These are phyloP conservation scores for Petrocephalus schoutedeni DNA, from an alignment of 2,797 vertebrate genomes.

Conservation along the genomic window DNA sequence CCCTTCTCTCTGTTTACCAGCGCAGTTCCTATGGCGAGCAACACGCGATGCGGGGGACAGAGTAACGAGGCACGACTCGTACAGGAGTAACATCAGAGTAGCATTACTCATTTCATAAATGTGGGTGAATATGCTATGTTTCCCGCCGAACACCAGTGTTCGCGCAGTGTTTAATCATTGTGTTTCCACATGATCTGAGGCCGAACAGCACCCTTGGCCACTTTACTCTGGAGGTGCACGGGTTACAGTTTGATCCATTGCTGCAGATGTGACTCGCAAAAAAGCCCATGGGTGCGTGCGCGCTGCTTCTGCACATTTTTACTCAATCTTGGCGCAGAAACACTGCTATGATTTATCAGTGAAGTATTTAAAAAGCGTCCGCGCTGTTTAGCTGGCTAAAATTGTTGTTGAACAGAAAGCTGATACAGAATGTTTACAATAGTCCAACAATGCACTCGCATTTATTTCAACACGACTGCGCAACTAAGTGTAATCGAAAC, in stretches of 20 bases:
- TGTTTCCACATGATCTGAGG: neutral
- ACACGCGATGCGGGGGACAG: neutral
- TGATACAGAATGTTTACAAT: neutral
- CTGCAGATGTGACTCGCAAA: conserved; percentile 1
- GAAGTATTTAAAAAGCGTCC: neutral
- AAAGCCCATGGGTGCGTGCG: neutral
- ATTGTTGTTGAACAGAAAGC: conserved; percentile 13
- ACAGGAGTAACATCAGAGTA: neutral
- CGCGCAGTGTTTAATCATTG: neutral
- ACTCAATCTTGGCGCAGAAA: neutral
- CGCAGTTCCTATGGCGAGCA: conserved; percentile 12
- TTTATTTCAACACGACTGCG: neutral
- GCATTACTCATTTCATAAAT: neutral
- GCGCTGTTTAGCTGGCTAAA: neutral
- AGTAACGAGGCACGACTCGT: neutral
- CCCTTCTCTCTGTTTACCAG: neutral
- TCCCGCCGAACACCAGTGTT: neutral
- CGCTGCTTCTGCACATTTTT: conserved; percentile 4
- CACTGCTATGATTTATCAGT: conserved; percentile 4
- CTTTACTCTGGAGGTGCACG: neutral
- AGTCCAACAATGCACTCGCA: neutral
- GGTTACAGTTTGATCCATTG: neutral
- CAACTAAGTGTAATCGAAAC: neutral
- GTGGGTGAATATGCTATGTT: neutral
- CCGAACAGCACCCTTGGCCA: neutral